Base-by-base conservation (phyloP, 2,888 invertebrate species). In the Xylocampa areola region DNA sequence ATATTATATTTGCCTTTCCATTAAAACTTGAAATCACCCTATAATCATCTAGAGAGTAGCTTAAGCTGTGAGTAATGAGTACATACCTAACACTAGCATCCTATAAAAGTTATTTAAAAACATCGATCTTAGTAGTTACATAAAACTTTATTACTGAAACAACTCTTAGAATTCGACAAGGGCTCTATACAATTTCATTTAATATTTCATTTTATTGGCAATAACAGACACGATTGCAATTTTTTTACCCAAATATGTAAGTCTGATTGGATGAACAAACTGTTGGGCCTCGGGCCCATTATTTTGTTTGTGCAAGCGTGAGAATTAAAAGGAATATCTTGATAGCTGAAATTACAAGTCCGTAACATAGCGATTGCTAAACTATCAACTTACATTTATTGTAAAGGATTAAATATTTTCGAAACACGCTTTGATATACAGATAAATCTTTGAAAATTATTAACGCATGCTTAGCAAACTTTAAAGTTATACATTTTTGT, bases 151-250 rank as follows among this genome's bases (percentile, higher is more conserved):
- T 67, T 41, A 14, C 43, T 57, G 17, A 53, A 61, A 50, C 8
- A 30, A 54, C 7, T 36, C 33, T 16, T 36, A 10, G 11, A 54
- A 76, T 76, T 69, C 58, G 71, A 51, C 63, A 69, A 66, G 59
- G 61, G 39, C 29, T 58, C 29, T 48, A 40, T 47, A 52, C 10
- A 29, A 43, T 43, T 39, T 25, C 25, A 39, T 41, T 60, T 57
- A 14, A 62, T 48, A 55, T 72, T 63, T 66, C 63, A 73, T 62
- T 55, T 66, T 76, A 76, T 62, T 55, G 52, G 45, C 58, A 63
- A 53, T 57, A 68, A 55, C 21, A 51, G 13, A 11, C 6, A 35
- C 2, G 14, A 57, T 51, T 48, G 47, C 41, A 6, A 27, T 54
- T 35, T 41, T n/a, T 45, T 43, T 32, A 50, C 29, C 35, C 29